Evolutionary conservation across 2,797 vertebrate genomes (phyloP).

Genomic region (Merluccius polli): DNA sequence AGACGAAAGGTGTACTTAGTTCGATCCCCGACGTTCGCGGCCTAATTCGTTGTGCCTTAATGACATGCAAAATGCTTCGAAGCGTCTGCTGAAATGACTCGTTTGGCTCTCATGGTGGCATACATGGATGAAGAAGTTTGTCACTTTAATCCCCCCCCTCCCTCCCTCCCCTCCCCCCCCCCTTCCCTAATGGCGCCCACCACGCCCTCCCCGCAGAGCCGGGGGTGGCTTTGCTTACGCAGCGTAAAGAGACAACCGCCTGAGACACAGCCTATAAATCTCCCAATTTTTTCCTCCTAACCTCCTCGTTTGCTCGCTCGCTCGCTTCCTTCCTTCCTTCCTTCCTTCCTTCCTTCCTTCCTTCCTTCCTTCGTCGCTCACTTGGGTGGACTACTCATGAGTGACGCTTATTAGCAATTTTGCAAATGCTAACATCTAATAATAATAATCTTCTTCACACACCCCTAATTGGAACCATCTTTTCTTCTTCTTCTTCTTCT

Average conservation of each 20-base stretch:
- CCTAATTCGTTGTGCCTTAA: no score
- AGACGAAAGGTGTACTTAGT: no score
- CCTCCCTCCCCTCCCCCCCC: background rate
- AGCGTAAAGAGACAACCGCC: slow-evolving; percentile 15
- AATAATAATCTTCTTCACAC: background rate
- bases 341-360: no score
- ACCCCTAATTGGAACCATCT: background rate
- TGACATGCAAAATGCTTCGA: no score
- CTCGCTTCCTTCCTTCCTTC: background rate
- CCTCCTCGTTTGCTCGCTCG: slow-evolving; percentile 47
- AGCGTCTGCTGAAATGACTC: no score
- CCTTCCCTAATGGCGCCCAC: background rate
- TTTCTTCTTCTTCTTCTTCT: no score
- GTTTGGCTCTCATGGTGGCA: no score
- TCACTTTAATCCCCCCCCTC: no score
- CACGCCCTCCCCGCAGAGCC: slow-evolving; percentile 41
- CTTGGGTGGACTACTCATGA: slow-evolving; percentile 48
- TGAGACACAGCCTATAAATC: slow-evolving; percentile 63
- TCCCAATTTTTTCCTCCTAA: no score
- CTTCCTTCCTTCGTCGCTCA: slow-evolving; percentile 55
- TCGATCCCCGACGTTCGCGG: no score
- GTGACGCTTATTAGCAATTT: slow-evolving; percentile 46
- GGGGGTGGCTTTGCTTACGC: slow-evolving; percentile 57
- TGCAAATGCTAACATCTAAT: slow-evolving; percentile 36
- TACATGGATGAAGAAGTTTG: no score